Conservation (phyloP, 35 echinoderm and acorn worm genomes). For the Stichopus chloronotus region DNA sequence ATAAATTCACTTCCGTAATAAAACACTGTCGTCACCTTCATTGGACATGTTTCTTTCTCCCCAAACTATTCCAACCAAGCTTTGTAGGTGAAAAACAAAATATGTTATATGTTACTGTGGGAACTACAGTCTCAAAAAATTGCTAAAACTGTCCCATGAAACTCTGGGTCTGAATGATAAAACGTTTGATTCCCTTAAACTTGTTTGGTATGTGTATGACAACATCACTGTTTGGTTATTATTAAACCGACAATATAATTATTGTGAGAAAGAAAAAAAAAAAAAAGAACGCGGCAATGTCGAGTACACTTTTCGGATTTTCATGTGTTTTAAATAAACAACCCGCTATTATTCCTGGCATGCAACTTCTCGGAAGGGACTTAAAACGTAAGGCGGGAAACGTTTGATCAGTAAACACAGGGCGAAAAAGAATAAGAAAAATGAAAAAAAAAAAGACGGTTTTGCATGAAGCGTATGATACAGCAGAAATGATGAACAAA, state of each 20-base stretch:
- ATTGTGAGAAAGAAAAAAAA: not conserved
- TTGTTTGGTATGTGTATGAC: not conserved
- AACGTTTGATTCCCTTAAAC: not conserved
- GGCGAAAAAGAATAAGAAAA: not conserved
- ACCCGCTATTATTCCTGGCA: not conserved
- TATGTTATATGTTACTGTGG: not conserved
- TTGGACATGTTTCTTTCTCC: not conserved
- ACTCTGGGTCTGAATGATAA: not conserved
- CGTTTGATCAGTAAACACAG: not conserved
- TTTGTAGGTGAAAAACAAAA: not conserved
- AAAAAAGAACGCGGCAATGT: too few species aligned
- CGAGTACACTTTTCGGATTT: not conserved
- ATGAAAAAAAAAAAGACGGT: not conserved
- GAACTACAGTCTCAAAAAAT: not conserved
- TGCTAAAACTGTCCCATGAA: not conserved
- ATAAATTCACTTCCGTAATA: not conserved
- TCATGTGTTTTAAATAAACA: conserved; percentile 6
- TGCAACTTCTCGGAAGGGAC: not conserved
- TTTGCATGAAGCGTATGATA: not conserved
- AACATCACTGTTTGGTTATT: not conserved
- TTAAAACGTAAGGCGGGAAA: not conserved
- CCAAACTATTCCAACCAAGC: not conserved
- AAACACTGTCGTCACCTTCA: not conserved
- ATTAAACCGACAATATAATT: not conserved
- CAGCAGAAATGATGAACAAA: not conserved